phyloP scores from a whole-genome alignment of 2,113 vertebrate species.

The Thamnophis sirtalis region DNA sequence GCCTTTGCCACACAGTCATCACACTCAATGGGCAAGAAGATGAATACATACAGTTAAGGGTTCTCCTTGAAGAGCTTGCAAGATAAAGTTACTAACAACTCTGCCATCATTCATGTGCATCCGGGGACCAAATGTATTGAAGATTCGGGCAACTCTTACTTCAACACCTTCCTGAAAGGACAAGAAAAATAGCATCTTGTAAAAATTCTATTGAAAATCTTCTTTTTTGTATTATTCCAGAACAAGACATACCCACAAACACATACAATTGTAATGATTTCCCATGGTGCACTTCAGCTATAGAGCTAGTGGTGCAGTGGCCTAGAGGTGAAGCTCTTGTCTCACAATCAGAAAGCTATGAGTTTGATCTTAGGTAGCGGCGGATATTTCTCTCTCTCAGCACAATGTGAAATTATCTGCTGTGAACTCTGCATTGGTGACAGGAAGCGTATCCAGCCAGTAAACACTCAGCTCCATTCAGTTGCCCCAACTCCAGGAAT shows the following conservation, averaged over 20 bases:
- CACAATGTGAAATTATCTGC: too few species aligned
- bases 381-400: too few species aligned
- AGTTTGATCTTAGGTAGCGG: too few species aligned
- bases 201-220: neutral
- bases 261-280: neutral
- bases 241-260: neutral
- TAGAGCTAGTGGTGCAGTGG: too few species aligned
- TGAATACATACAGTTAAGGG: constrained; percentile 84
- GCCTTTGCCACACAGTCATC: neutral
- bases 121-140: constrained; percentile 96
- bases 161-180: constrained; percentile 90
- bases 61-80: constrained; percentile 95
- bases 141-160: constrained; percentile 95
- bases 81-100: constrained; percentile 99
- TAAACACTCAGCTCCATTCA: too few species aligned
- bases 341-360: too few species aligned
- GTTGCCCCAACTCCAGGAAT: too few species aligned
- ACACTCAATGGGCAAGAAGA: neutral
- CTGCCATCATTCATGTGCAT: constrained; percentile 99
- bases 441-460: too few species aligned
- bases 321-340: too few species aligned
- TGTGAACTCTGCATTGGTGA: too few species aligned
- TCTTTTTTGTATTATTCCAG: neutral
- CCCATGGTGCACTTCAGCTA: too few species aligned
- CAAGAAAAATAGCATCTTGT: neutral